Percentiles rank a stretch among this genome's conserved stretches.
phyloP scores from a whole-genome alignment of 2,113 vertebrate genomes.

The Zootoca vivipara region DNA sequence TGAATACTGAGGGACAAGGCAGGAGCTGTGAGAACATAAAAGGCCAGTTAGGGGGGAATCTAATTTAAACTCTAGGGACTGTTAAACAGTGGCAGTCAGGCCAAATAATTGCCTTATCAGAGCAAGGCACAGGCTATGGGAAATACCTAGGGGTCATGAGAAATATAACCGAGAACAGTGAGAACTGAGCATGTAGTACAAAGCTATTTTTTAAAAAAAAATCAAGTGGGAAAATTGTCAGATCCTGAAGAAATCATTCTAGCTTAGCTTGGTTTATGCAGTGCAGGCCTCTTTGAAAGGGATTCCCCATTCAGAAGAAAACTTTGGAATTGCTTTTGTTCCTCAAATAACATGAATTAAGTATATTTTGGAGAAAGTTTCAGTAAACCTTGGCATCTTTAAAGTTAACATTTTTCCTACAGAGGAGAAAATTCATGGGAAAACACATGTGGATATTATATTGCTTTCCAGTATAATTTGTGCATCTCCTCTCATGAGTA shows the following conservation, averaged over 20 bases:
- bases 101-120: constrained; percentile 47
- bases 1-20: constrained; percentile 52
- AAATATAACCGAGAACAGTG: constrained; percentile 35
- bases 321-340: constrained; percentile 2
- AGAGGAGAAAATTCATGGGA: not conserved
- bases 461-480: not conserved
- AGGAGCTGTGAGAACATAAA: constrained; percentile 57
- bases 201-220: not conserved
- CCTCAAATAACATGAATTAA: constrained; percentile 5
- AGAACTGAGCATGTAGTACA: not conserved
- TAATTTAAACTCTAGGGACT: constrained; percentile 52
- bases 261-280: not conserved
- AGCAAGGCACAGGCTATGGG: constrained; percentile 56
- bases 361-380: fast-evolving
- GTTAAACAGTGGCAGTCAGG: constrained; percentile 56
- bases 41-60: not conserved
- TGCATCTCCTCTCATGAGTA: not conserved
- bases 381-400: not conserved
- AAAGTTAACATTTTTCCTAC: not conserved
- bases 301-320: fast-evolving
- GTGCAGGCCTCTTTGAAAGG: fast-evolving
- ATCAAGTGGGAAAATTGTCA: fast-evolving
- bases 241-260: not conserved
- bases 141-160: constrained; percentile 71
- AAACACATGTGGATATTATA: not conserved